Evolutionary conservation across 2,888 invertebrate species (phyloP).

Genomic region (Allygus modestus): DNA sequence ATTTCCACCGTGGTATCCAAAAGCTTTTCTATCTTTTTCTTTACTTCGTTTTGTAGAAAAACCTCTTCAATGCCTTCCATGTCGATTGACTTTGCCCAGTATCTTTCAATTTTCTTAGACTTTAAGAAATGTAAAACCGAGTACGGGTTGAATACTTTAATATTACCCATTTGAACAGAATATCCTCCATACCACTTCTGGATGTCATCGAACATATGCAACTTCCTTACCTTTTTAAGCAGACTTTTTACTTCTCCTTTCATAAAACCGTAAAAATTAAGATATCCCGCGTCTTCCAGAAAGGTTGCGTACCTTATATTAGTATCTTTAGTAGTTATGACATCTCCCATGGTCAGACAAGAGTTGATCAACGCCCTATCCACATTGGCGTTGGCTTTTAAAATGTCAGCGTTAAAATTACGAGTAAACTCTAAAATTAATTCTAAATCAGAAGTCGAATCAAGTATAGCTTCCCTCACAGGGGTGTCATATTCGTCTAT

Average conservation of each 20-base stretch:
- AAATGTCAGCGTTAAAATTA: constrained; percentile 7
- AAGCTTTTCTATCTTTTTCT: constrained; percentile 9
- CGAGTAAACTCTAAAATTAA: constrained; percentile 10
- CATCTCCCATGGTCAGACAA: not conserved
- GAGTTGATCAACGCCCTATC: constrained; percentile 19
- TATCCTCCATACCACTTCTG: constrained; percentile 26
- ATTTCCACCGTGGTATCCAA: constrained; percentile 22
- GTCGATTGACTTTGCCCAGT: not conserved
- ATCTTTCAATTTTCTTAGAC: not conserved
- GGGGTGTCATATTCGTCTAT: constrained; percentile 21
- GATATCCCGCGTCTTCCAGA: not conserved
- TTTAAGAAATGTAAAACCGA: not conserved
- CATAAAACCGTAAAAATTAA: constrained; percentile 2
- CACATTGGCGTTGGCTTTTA: constrained; percentile 7
- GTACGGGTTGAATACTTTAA: not conserved
- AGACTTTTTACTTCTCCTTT: not conserved
- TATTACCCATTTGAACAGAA: constrained; percentile 10
- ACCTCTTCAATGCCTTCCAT: not conserved
- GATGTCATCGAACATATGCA: not conserved
- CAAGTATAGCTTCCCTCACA: not conserved
- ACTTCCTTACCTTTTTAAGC: not conserved
- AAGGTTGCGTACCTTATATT: not conserved
- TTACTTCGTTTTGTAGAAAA: not conserved
- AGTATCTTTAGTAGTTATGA: not conserved
- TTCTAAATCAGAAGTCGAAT: constrained; percentile 4